Evolutionary conservation across 2,888 invertebrate genomes (phyloP), one percentile per base, ranked within the genome.

Genomic region (Meiosimyza platycephala): DNA sequence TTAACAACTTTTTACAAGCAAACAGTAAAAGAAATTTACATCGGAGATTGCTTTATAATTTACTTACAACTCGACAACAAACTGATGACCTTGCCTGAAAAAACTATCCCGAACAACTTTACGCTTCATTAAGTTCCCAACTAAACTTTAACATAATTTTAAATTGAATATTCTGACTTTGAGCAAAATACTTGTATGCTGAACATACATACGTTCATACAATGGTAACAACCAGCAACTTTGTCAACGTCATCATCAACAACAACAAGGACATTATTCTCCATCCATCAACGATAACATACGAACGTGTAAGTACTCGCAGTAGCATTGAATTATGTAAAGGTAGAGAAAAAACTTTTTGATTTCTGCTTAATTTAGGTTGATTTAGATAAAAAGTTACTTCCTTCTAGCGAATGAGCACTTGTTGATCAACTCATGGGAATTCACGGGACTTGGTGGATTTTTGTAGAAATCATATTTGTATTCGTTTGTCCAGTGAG

Each of bases 311-410:
- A 12, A 54, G 16, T 22, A 4, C 22, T 22, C 15, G 12, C 28
- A 28, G 28, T 52, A 16, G 40, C 52, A 66, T 16, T 76, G 80
- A 81, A 79, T 80, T 80, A 82, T 78, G 71, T 76, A 70, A 76
- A 80, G 67, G 70, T 66, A 75, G 78, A 77, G 40, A 40, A 75
- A 80, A 84, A 84, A 82, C 82, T 84, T 84, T 81, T 79, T 82
- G 81, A 83, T 84, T 84, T 84, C 81, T 81, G 83, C 81, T 84
- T 82, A 83, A 84, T 84, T 84, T 82, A 78, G 78, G 84, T 80
- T 82, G 80, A 79, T 79, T 80, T 78, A 71, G 52, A 52, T 71
- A 51, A 52, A 65, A 54, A 66, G 57, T 60, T 67, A 52, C 48
- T 48, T 54, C 68, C 62, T 47, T 50, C 54, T 33, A 50, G 11